Base-by-base conservation (phyloP, 2,888 invertebrate genomes). In the Malthinus seriepunctatus region DNA sequence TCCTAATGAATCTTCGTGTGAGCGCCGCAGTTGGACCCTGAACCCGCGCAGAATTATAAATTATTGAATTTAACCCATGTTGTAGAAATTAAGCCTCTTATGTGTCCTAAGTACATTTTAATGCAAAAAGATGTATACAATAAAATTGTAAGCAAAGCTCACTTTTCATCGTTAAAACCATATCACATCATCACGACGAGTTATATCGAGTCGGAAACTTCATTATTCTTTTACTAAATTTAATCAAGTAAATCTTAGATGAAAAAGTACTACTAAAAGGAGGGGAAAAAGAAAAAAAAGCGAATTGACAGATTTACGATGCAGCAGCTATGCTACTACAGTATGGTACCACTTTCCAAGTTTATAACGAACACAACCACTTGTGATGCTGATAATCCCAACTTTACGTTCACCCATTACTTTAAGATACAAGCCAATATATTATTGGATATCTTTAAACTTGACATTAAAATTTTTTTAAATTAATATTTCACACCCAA, bases 1-100 rank as follows among this genome's bases (percentile, higher is more conserved):
- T 70, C 69, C 68, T 70, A 70, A 73, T 72, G 71, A 73, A 71
- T 69, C 69, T 66, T 64, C 68, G 69, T 70, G 71, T 62, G 70
- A 71, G 64, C 62, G 62, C 54, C 63, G 62, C 63, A 65, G 63
- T 65, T 64, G 62, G 66, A 59, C 53, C 23, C 57, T 45, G 63
- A 51, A 66, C 68, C 64, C 60, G 60, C 34, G 37, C 54, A 57
- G 70, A 69, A 67, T 69, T 67, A 68, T 67, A 69, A 70, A 70
- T 52, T 58, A 67, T 66, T 38, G 58, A 58, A 58, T 53, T 49
- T 52, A 49, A 49, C 48, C 48, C 48, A 37, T 54, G 54, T 47
- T 47, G 47, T 34, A 59, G 53, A 58, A 53, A 58, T 58, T 58
- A 58, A 53, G 46, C 50, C 45, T 53, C 53, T 54, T 59, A 59